Conservation (phyloP, 1,140 invertebrate species). For the Aleiodes sp. region DNA sequence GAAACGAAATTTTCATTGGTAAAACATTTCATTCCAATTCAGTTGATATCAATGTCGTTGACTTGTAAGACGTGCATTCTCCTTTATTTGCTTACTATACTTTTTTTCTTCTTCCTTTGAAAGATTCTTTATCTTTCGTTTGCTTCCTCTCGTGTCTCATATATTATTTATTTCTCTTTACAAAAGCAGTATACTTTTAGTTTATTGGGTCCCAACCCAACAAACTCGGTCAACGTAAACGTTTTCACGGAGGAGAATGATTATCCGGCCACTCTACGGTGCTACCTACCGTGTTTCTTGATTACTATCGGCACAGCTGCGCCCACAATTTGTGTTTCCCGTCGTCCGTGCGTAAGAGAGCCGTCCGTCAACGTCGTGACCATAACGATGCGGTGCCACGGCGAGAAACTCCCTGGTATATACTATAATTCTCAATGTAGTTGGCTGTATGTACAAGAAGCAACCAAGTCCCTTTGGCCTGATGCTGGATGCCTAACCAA, state of each 20-base stretch:
- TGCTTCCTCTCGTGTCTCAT: not conserved
- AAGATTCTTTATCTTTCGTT: too few species aligned
- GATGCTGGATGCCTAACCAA: not conserved
- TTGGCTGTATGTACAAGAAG: not conserved
- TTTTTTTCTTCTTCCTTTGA: not conserved
- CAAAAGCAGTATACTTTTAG: not conserved
- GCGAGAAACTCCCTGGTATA: constrained; percentile 10
- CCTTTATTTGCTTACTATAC: not conserved
- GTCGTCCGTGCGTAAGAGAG: constrained; percentile 61
- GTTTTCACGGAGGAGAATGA: constrained; percentile 47
- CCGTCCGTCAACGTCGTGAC: constrained; percentile 56
- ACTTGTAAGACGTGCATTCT: not conserved
- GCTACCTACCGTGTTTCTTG: constrained; percentile 60
- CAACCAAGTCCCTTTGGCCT: not conserved
- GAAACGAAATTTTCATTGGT: not conserved
- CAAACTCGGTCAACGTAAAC: constrained; percentile 29
- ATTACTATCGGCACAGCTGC: constrained; percentile 64
- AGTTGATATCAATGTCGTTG: not conserved
- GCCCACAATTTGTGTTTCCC: constrained; percentile 64
- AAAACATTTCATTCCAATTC: constrained; percentile 6
- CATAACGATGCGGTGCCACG: constrained; percentile 33
- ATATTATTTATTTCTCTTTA: constrained; percentile 10
- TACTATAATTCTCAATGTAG: not conserved
- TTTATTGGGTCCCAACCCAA: not conserved
- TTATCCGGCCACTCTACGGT: constrained; percentile 58